Evolutionary conservation across 2,888 invertebrate species (phyloP), one percentile per base, ranked within the genome.

Genomic region (Hirtodrosophila confusa): DNA sequence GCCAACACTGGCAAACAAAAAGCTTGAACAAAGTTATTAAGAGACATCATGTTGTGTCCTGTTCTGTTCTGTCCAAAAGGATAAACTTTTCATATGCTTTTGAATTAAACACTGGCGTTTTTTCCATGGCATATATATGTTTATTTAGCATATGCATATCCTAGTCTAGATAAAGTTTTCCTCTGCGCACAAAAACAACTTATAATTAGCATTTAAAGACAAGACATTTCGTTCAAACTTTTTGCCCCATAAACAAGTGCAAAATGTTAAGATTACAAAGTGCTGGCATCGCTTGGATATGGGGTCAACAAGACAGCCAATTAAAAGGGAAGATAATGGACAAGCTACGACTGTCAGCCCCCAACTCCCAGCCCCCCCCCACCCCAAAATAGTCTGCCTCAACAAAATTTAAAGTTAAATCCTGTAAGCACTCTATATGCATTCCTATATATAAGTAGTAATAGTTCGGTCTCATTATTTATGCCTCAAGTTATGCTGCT

Each of bases 61-160:
- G 51, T 55, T 50, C 31, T 17, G n/a, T 27, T 35, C 11, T 45
- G 53, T 57, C 24, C 45, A 43, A 68, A 67, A 80, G 83, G 83
- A 85, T 80, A 78, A 85, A 85, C 74, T 84, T 85, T 84, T 78
- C 85, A 78, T 77, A 78, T 83, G 84, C 73, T 78, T 73, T 79
- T 69, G 71, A 84, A 82, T 83, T 84, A 83, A 84, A 79, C 69
- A 84, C 77, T 82, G 63, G 45, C 50, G 40, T 69, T 56, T 50
- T 62, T 69, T 40, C 35, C 50, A 43, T 41, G 54, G 23, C 37
- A n/a, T 56, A 10, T 48, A 49, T 66, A 49, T 79, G 69, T 82
- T 82, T 82, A 80, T 71, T 68, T 80, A 74, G 61, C 74, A 76
- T 74, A 76, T 80, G 80, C 80, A 80, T 75, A 69, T 77, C 53